Conservation (phyloP, 1,140 invertebrate genomes). For the Procambarus clarkii region DNA sequence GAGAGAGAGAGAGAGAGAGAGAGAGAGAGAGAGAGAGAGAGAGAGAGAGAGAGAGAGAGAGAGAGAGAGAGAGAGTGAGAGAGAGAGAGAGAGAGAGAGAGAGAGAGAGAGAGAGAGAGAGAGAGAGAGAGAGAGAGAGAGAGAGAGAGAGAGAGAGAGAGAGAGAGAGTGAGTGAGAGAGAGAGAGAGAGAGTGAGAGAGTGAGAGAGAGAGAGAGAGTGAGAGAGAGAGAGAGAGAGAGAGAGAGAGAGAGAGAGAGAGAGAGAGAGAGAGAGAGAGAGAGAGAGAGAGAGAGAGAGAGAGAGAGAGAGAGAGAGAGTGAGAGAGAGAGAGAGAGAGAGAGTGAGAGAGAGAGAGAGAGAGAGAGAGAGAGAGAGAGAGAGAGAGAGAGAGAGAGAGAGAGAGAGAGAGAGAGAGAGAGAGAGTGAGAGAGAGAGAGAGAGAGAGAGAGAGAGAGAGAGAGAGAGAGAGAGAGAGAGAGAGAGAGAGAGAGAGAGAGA, state of each 20-base stretch:
- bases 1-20: not conserved
- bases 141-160: too few relatives aligned
- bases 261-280: too few relatives aligned
- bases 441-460: not conserved
- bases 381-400: not conserved
- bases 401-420: not conserved
- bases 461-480: conserved; percentile 37
- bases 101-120: not conserved
- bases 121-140: not conserved
- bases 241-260: too few relatives aligned
- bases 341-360: too few relatives aligned
- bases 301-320: too few relatives aligned
- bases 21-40: not conserved
- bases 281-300: too few relatives aligned
- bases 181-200: too few relatives aligned
- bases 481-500: conserved; percentile 16
- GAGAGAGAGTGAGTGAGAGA: too few relatives aligned
- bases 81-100: not conserved
- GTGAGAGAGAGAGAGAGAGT: too few relatives aligned
- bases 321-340: too few relatives aligned
- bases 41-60: not conserved
- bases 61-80: not conserved
- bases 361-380: too few relatives aligned
- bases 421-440: not conserved
- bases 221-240: too few relatives aligned